Conservation (phyloP, 2,797 vertebrate species). For the Acridotheres tristis region DNA sequence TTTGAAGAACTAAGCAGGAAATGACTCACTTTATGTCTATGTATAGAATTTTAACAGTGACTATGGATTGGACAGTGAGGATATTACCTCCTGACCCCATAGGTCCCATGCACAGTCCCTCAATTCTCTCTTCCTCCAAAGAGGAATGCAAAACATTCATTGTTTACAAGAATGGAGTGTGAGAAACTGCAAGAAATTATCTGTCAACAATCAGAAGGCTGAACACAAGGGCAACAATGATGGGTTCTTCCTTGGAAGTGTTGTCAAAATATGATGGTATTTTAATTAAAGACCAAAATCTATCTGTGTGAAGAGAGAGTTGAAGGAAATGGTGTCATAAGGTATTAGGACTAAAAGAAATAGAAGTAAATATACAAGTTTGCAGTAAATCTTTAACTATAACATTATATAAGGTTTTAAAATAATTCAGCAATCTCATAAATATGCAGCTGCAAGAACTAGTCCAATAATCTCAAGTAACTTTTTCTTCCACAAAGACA, state of each 20-base stretch:
- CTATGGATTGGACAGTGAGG: too few relatives aligned
- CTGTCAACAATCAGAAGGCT: too few relatives aligned
- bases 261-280: conserved; percentile 19
- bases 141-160: too few relatives aligned
- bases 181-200: too few relatives aligned
- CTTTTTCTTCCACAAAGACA: background rate
- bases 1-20: too few relatives aligned
- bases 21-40: too few relatives aligned
- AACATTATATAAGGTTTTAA: background rate
- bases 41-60: too few relatives aligned
- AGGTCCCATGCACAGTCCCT: too few relatives aligned
- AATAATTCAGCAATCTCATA: background rate
- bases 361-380: background rate
- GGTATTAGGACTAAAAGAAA: background rate
- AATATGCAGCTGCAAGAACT: background rate
- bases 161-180: too few relatives aligned
- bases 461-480: background rate
- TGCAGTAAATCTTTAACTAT: background rate
- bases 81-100: too few relatives aligned
- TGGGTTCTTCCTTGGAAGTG: background rate
- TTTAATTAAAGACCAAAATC: conserved; percentile 29
- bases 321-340: background rate
- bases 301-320: background rate
- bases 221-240: background rate
- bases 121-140: too few relatives aligned